These are phyloP conservation scores for Apostichopus parvimensis DNA, from an alignment of 35 echinoderm and acorn worm genomes.

Conservation along the genomic window DNA sequence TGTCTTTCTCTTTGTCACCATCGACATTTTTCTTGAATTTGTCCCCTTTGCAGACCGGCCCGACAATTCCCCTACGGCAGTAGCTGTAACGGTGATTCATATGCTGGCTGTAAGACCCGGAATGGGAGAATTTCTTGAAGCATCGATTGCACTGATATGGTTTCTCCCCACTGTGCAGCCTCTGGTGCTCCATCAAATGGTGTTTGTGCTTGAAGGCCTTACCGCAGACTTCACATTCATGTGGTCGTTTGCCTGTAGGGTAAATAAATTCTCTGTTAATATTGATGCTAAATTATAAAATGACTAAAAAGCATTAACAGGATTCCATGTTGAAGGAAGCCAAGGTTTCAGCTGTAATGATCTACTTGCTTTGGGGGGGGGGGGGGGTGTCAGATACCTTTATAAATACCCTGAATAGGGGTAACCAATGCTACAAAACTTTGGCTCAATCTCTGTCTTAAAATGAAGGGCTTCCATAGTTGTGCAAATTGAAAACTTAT, in stretches of 20 bases:
- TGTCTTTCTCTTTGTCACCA: neutral
- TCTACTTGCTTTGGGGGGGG: too few species aligned
- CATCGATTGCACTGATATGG: constrained; percentile 98
- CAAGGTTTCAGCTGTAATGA: too few species aligned
- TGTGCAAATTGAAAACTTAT: too few species aligned
- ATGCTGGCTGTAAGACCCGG: constrained; percentile 97
- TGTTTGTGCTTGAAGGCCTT: constrained; percentile 99
- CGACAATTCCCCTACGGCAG: constrained; percentile 74
- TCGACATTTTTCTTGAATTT: constrained; percentile 37
- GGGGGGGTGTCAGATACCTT: too few species aligned
- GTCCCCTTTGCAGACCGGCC: constrained; percentile 50
- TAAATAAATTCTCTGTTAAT: neutral
- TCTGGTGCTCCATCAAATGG: constrained; percentile 96
- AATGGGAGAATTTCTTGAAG: constrained; percentile 99
- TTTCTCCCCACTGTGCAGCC: constrained; percentile 97
- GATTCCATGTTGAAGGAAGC: too few species aligned
- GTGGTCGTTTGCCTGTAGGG: constrained; percentile 92
- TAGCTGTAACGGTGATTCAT: constrained; percentile 99
- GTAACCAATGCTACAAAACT: too few species aligned
- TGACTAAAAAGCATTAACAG: too few species aligned
- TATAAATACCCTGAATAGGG: too few species aligned
- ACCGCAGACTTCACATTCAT: constrained; percentile 94
- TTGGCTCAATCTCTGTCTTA: too few species aligned
- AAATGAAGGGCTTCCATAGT: too few species aligned
- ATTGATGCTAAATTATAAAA: too few species aligned